Base-by-base conservation (phyloP, 2,797 vertebrate genomes). In the Melanotaenia pygmaea region DNA sequence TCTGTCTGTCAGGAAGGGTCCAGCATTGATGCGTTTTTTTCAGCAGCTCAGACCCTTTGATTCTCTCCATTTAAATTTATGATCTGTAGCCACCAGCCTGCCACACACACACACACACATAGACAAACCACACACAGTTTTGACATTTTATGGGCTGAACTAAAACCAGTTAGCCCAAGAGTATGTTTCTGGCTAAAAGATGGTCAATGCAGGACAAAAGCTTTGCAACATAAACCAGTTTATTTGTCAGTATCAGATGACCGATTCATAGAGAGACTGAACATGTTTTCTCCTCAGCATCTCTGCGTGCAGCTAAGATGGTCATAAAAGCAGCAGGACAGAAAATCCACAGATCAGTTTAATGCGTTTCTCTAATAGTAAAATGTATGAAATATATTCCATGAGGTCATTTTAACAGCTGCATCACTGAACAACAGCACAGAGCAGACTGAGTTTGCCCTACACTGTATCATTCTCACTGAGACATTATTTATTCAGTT, bases 351-450 rank as follows among this genome's bases (percentile, higher is more conserved):
- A 70, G 28, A 83, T 87, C 62, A n/a, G 30, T 73, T 72, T 79
- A 62, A 56, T 74, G 43, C 60, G 80, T 35, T 77, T 81, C 32
- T 67, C 40, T 73, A 37, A 74, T 74, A 74, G 80, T 68, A 69
- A 62, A 67, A 69, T 28, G 54, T 16, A 57, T 5, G 37, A 73
- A 72, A 79, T 74, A 75, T 70, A 79, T 76, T 82, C 66, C 73
- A 89, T 88, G 51, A 83, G 63, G 70, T 89, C 77, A 81, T 84
- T 81, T 5, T 57, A 61, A 76, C 73, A 79, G 74, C 81, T 86
- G 79, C 30, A 11, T 6, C 5, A 9, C 59, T 45, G 69, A 64
- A 75, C 69, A 4, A 10, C 22, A 53, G 53, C 53, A 28, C 67
- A 28, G 11, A 70, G 43, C 51, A 54, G 32, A 28, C 38, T 75